phyloP scores from a whole-genome alignment of 2,888 invertebrate species.

The Apoda limacodes region DNA sequence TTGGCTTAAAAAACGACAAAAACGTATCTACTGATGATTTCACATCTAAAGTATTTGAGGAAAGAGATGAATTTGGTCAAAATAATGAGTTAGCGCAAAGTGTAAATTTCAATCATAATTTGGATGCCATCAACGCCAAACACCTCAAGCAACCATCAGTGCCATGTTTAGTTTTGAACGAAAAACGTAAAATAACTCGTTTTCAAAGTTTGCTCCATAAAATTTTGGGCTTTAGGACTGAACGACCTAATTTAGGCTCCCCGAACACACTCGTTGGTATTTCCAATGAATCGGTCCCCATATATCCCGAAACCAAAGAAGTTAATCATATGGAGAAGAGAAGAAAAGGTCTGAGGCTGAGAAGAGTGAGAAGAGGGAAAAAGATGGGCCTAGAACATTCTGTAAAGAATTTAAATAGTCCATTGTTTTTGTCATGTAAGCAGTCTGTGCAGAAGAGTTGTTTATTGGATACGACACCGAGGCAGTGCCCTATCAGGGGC shows the following conservation, averaged over 20 bases:
- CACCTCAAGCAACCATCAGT: constrained; percentile 19
- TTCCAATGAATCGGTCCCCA: too few species aligned
- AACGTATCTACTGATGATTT: constrained; percentile 1
- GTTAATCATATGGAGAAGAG: constrained; percentile 31
- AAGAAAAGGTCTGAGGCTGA: constrained; percentile 24
- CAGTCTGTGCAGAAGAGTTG: constrained; percentile 46
- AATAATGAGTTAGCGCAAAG: too few species aligned
- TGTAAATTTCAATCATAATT: too few species aligned
- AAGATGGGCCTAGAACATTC: constrained; percentile 41
- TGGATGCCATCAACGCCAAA: constrained; percentile 25
- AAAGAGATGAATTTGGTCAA: constrained; percentile 1
- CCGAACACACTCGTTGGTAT: constrained; percentile 22
- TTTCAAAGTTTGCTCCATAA: constrained; percentile 50
- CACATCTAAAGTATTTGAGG: background rate
- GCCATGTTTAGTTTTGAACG: constrained; percentile 29
- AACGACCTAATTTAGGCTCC: constrained; percentile 25
- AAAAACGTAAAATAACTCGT: constrained; percentile 34
- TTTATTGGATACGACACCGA: constrained; percentile 42
- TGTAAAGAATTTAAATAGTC: constrained; percentile 30
- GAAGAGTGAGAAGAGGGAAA: constrained; percentile 33
- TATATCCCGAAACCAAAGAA: constrained; percentile 45
- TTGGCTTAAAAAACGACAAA: constrained; percentile 11
- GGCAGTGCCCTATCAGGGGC: constrained; percentile 48
- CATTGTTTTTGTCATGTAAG: constrained; percentile 40
- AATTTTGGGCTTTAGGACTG: constrained; percentile 38